These are phyloP conservation scores for Ceratosolen fusciceps DNA, from an alignment of 1,140 invertebrate genomes.

Conservation along the genomic window DNA sequence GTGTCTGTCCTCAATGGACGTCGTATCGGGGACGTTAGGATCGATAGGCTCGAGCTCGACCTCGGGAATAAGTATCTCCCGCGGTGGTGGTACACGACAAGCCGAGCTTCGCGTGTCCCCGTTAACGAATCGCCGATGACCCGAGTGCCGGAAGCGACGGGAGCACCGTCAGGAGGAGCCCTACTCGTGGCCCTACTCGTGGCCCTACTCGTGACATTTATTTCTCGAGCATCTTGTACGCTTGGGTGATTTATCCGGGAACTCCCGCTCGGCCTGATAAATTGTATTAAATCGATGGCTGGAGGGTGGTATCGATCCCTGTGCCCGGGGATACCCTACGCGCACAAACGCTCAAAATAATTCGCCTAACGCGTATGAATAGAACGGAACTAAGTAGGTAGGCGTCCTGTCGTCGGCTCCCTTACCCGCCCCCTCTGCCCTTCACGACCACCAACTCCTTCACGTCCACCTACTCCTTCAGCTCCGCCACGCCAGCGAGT, in stretches of 20 bases:
- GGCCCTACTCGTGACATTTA: conserved; percentile 18
- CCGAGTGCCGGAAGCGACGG: conserved; percentile 9
- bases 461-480: no score
- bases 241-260: background rate
- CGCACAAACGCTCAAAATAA: no score
- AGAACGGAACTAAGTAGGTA: no score
- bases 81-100: background rate
- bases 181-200: conserved; percentile 15
- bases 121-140: conserved; percentile 58
- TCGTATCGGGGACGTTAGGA: conserved; percentile 18
- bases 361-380: no score
- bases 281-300: conserved; percentile 28
- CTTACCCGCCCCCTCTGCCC: no score
- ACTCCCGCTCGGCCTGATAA: conserved; percentile 10
- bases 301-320: background rate
- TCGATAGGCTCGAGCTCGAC: conserved; percentile 41
- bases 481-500: no score
- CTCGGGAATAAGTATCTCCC: background rate
- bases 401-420: no score
- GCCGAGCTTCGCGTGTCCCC: conserved; percentile 54
- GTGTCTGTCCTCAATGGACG: no score
- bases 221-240: background rate
- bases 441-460: no score
- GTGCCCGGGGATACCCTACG: no score
- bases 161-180: background rate